Conservation (phyloP, 1,140 invertebrate genomes). For the Pissodes strobi region DNA sequence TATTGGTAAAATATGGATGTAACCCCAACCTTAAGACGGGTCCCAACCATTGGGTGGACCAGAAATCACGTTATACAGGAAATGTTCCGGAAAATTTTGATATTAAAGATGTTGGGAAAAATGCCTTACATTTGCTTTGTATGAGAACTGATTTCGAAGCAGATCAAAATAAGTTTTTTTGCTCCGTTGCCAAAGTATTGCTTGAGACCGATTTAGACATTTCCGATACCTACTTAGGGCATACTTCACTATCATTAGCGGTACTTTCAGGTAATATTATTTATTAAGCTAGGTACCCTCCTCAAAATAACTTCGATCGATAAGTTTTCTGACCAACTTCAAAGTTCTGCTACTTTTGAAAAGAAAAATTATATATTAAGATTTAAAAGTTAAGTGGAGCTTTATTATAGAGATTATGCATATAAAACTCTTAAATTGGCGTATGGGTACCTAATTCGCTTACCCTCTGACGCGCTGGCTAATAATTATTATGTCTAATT, state of each 20-base stretch:
- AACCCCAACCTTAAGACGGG: constrained; percentile 48
- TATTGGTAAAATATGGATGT: constrained; percentile 54
- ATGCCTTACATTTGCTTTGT: constrained; percentile 46
- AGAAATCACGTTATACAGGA: constrained; percentile 37
- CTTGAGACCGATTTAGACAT: constrained; percentile 31
- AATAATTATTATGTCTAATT: no score
- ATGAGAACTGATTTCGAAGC: constrained; percentile 44
- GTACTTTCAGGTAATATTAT: constrained; percentile 37
- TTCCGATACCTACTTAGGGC: constrained; percentile 45
- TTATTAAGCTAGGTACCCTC: no score
- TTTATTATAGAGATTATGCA: no score
- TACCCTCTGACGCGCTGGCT: no score
- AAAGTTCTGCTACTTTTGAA: no score
- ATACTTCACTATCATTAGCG: constrained; percentile 46
- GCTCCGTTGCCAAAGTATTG: constrained; percentile 31
- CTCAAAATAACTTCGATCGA: no score
- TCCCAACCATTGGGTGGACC: constrained; percentile 41
- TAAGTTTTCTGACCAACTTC: no score
- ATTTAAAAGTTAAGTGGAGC: no score
- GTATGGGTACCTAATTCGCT: no score
- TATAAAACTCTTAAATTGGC: no score
- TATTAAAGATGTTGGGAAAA: constrained; percentile 44
- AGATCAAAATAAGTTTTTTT: constrained; percentile 30
- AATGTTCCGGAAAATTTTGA: constrained; percentile 12
- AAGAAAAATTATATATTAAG: no score